These are phyloP conservation scores for Cetoscarus ocellatus DNA, from an alignment of 2,797 vertebrate genomes.

Conservation along the genomic window DNA sequence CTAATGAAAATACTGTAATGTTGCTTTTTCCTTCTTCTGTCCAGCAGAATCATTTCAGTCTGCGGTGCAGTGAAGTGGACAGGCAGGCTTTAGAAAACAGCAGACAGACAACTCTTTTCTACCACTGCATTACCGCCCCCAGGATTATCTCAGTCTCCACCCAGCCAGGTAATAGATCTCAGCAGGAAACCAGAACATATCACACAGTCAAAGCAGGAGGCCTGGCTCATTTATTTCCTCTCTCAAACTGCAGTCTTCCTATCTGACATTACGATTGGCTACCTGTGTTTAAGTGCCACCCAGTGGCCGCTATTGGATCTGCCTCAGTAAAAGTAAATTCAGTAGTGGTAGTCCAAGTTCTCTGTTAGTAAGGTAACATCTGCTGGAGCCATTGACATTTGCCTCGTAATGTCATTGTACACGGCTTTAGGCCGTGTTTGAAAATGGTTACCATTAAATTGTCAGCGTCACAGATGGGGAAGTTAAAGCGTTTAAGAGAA, in stretches of 20 bases:
- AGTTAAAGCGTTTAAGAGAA: slow-evolving; percentile 16
- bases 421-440: slow-evolving; percentile 63
- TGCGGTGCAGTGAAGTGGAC: slow-evolving; percentile 13
- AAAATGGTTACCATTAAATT: slow-evolving; percentile 57
- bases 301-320: slow-evolving; percentile 48
- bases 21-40: slow-evolving; percentile 8
- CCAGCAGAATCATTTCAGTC: slow-evolving; percentile 26
- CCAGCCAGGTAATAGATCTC: slow-evolving; percentile 45
- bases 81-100: slow-evolving; percentile 30
- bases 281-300: slow-evolving; percentile 54
- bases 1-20: slow-evolving; percentile 2
- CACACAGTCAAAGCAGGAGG: slow-evolving; percentile 21
- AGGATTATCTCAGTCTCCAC: slow-evolving; percentile 31
- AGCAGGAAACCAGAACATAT: slow-evolving; percentile 27
- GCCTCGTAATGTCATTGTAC: slow-evolving; percentile 70
- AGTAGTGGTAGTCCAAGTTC: slow-evolving; percentile 1
- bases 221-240: slow-evolving; percentile 22
- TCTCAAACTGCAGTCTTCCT: slow-evolving; percentile 19
- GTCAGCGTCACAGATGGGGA: slow-evolving; percentile 38
- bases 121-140: slow-evolving; percentile 21
- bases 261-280: slow-evolving; percentile 1
- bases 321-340: slow-evolving; percentile 1
- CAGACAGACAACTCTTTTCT: slow-evolving; percentile 14
- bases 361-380: slow-evolving; percentile 50
- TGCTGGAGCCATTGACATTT: slow-evolving; percentile 75